Evolutionary conservation across 2,113 vertebrate genomes (phyloP), one percentile per base, ranked within the genome.

Genomic region (Tragelaphus imberbis): DNA sequence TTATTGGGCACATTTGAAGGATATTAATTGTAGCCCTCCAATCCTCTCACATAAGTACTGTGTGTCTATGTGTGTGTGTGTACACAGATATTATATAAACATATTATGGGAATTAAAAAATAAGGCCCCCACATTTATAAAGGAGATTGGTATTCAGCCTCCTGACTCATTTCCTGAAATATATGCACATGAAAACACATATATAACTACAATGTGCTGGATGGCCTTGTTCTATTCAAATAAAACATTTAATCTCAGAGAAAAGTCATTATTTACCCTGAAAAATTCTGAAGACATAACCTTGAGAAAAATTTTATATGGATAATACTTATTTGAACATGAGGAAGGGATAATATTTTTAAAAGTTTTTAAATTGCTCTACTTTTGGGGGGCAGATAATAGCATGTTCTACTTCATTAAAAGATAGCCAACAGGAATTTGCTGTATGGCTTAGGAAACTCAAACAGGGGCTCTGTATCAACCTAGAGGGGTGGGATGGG

Each of bases 101-200:
- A 33, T 28, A 49, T 11, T 82, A 13, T 44, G 16, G n/a, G 12
- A 91, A 27, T 17, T 56, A 88, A 28, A 86, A 96, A 93, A n/a
- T 92, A 95, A 88, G n/a, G 4, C 7, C 21, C 95, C 47, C 84
- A 86, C 86, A 40, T 86, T 97, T 65, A 75, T 96, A 77, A 95
- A 85, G 30, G 59, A 81, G 9, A 95, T 13, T 84, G 17, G 47
- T 81, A 93, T 47, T 79, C 30, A 75, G 21, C 3, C 21, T 61
- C n/a, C 47, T 91, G 21, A 94, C 12, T 58, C 47, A 91, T 63
- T 23, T 30, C 28, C 12, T 17, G n/a, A 79, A 86, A 80, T 63
- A 85, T n/a, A 81, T 56, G 5, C 0, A 55, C 3, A 88, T 7
- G 19, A 10, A 58, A 88, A 90, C 6, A 84, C 19, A 85, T 51